Base-by-base conservation (phyloP, 2,888 invertebrate species). In the Alviniconcha strummeri region DNA sequence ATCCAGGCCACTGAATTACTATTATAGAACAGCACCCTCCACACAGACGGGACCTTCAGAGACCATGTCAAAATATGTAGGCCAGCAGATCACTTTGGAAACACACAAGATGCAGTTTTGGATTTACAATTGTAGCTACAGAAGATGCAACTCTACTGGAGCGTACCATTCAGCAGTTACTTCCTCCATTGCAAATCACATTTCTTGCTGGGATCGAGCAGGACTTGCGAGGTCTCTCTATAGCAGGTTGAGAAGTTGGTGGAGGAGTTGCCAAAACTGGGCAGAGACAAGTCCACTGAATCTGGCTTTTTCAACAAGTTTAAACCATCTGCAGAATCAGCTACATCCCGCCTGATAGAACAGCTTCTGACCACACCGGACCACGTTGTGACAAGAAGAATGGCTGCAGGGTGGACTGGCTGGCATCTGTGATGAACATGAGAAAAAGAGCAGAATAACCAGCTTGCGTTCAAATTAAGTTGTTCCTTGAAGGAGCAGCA, bases 351-450 rank as follows among this genome's bases (percentile, higher is more conserved):
- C 13, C 69, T 77, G 11, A 83, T 83, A 19, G 83, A 36, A 64
- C 60, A 5, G 71, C 83, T 52, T 60, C 69, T 36, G 77, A 77
- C n/a, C 15, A 77, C 11, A 1, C 67, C 15, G 78, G 83, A n/a
- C 83, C 83, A 13, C 64, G 78, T 0, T 77, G 82, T 6, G 82
- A 82, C 19, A 69, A 82, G 69, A 78, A 82, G 17, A 77, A 75
- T 56, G 78, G 77, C 11, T 78, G 82, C 36, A 17, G 78, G 52
- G 82, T 17, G 5, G 78, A 82, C 5, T 82, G 82, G 82, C 54
- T 82, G 54, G 78, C 78, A 0, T 69, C 54, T 82, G 82, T 69
- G 82, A 78, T 9, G 6, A 54, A 67, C n/a, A 69, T 78, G 36
- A n/a, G 6, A 17, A 67, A 55, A 67, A 64, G 15, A 67, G 77